These are phyloP conservation scores for Eilema sororculum DNA, from an alignment of 2,888 invertebrate genomes.

Conservation along the genomic window DNA sequence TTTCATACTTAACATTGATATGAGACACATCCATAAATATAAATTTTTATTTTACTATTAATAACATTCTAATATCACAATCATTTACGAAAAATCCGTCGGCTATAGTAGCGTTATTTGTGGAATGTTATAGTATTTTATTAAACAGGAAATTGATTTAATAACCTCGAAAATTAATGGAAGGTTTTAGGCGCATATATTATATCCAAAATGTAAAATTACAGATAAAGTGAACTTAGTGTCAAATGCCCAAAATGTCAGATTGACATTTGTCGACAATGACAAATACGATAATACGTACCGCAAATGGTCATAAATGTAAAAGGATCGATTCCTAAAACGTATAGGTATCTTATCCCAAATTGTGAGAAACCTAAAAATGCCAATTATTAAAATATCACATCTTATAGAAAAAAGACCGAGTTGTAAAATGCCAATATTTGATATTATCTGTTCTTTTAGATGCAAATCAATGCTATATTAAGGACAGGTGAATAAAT, in stretches of 20 bases:
- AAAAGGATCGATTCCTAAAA: no score
- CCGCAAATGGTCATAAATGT: no score
- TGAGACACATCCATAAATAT: conserved; percentile 3
- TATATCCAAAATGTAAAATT: not conserved
- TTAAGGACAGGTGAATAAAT: not conserved
- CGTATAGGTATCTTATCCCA: not conserved
- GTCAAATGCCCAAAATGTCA: no score
- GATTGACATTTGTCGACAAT: no score
- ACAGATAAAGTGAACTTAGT: no score
- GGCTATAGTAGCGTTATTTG: not conserved
- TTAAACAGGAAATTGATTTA: not conserved
- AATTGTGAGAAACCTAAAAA: not conserved
- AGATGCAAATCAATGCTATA: not conserved
- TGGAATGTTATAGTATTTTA: not conserved
- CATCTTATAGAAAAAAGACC: no score
- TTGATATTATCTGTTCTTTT: not conserved
- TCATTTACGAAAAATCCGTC: conserved; percentile 6
- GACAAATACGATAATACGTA: no score
- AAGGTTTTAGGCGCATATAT: not conserved
- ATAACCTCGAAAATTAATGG: not conserved
- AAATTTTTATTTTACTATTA: not conserved
- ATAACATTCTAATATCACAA: conserved; percentile 18
- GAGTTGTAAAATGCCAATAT: not conserved
- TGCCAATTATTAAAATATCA: not conserved
- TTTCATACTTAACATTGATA: conserved; percentile 8